Evolutionary conservation across 2,888 invertebrate species (phyloP).

Genomic region (Drosophila maculinotata): DNA sequence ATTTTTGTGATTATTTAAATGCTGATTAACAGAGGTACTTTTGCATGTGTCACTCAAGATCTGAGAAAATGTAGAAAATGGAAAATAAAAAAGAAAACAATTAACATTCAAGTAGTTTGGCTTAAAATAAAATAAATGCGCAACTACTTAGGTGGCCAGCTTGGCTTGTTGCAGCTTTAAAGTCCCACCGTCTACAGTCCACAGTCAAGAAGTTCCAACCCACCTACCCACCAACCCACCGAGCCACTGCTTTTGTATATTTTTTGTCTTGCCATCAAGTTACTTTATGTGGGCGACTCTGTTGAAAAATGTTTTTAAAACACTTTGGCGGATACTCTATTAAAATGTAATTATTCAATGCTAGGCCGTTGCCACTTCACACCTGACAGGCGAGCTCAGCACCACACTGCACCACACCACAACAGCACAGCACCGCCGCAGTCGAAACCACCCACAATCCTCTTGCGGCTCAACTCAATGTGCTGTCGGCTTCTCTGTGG

Average conservation of each 20-base stretch:
- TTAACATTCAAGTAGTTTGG: slow-evolving; percentile 1
- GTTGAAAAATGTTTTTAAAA: slow-evolving; percentile 68
- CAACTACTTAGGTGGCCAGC: neutral
- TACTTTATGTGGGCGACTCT: slow-evolving; percentile 9
- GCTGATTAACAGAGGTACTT: neutral
- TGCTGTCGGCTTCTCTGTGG: slow-evolving; percentile 26
- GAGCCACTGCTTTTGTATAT: neutral
- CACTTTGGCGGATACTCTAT: slow-evolving; percentile 75
- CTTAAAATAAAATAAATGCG: neutral
- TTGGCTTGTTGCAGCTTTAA: slow-evolving; percentile 13
- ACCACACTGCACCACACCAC: slow-evolving; percentile 17
- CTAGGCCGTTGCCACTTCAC: slow-evolving; percentile 73
- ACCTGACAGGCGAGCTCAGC: slow-evolving; percentile 53
- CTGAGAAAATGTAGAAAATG: neutral
- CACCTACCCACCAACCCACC: neutral
- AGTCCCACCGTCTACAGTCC: no score
- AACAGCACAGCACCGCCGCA: slow-evolving; percentile 4
- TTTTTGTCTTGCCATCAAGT: neutral
- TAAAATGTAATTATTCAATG: slow-evolving; percentile 82
- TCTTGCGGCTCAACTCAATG: slow-evolving; percentile 25
- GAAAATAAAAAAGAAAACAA: no score
- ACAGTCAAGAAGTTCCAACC: no score
- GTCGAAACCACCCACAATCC: slow-evolving; percentile 18
- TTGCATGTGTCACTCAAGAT: neutral
- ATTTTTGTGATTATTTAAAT: neutral